Evolutionary conservation across 2,888 invertebrate genomes (phyloP).

Genomic region (Argyresthia albistria): DNA sequence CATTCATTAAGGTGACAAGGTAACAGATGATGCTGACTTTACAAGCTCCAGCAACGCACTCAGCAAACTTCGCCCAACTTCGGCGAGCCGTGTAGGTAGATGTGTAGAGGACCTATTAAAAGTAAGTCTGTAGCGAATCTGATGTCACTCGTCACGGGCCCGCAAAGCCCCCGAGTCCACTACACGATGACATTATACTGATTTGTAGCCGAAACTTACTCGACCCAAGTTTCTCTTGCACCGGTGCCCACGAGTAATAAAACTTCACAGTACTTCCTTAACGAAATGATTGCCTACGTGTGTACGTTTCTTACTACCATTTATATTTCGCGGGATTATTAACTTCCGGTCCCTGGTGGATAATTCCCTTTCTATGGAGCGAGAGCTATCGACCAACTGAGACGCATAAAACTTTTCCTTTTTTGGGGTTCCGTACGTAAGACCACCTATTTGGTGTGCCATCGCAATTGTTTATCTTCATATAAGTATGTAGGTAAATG

Average conservation of each 20-base stretch:
- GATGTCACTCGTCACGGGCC: conserved; percentile 5
- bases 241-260: conserved; percentile 52
- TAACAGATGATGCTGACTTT: not conserved
- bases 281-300: conserved; percentile 70
- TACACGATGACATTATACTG: conserved; percentile 41
- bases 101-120: no score
- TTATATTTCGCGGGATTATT: conserved; percentile 62
- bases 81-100: not conserved
- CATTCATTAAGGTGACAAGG: no score
- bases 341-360: conserved; percentile 55
- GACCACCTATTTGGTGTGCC: no score
- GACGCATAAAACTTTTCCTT: conserved; percentile 52
- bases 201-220: conserved; percentile 36
- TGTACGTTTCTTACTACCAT: conserved; percentile 56
- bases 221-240: not conserved
- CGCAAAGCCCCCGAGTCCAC: conserved; percentile 10
- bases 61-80: not conserved
- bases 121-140: not conserved
- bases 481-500: no score
- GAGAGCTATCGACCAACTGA: conserved; percentile 58
- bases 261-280: conserved; percentile 57
- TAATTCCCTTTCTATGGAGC: conserved; percentile 61
- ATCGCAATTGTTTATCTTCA: no score
- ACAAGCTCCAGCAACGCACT: not conserved
- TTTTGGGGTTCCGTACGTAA: conserved; percentile 14